phyloP scores from a whole-genome alignment of 2,797 vertebrate species.

The Tympanoctomys barrerae region DNA sequence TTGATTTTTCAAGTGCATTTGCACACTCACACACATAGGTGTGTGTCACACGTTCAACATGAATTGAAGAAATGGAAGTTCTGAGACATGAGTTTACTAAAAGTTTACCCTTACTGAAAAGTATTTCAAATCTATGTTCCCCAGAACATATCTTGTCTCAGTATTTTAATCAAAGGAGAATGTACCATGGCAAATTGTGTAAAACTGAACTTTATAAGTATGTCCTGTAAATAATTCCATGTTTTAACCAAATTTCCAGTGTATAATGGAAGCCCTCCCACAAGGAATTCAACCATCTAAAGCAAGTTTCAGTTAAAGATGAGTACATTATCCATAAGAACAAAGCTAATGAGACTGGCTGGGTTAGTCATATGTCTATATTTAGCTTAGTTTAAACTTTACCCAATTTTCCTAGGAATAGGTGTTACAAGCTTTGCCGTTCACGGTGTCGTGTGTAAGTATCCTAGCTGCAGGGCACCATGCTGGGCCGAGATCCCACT shows the following conservation, averaged over 20 bases:
- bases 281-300: constrained; percentile 45
- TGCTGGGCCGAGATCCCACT: constrained; percentile 13
- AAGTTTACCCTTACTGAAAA: constrained; percentile 44
- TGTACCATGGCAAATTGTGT: not conserved
- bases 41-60: not conserved
- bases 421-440: not conserved
- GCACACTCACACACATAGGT: not conserved
- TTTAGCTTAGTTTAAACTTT: constrained; percentile 34
- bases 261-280: not conserved
- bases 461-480: not conserved
- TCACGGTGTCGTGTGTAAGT: not conserved
- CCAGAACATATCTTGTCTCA: not conserved
- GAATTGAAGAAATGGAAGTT: not conserved
- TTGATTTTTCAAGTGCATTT: not conserved
- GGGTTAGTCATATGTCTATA: constrained; percentile 4
- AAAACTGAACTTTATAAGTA: constrained; percentile 59
- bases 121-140: not conserved
- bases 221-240: constrained; percentile 16
- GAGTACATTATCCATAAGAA: constrained; percentile 43
- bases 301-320: constrained; percentile 41
- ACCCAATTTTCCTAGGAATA: not conserved
- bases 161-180: constrained; percentile 39
- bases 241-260: not conserved
- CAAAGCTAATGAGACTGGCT: not conserved
- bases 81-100: not conserved